Evolutionary conservation across 1,140 invertebrate species (phyloP).

Genomic region (Pachypeltis micranthus): DNA sequence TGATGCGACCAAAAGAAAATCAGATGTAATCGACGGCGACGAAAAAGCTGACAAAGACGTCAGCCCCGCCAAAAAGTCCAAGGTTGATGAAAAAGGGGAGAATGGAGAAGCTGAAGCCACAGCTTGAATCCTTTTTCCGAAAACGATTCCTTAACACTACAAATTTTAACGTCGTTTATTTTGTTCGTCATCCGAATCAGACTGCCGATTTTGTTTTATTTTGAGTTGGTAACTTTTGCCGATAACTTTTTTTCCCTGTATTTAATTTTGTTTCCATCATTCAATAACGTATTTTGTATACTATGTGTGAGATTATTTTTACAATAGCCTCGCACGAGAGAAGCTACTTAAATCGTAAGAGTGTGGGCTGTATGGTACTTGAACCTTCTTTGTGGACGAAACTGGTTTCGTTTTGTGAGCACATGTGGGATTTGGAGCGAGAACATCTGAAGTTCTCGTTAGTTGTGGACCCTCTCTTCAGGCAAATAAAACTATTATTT

Average conservation of each 20-base stretch:
- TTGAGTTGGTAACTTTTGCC: background rate
- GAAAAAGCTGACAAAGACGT: constrained; percentile 41
- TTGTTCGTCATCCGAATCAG: background rate
- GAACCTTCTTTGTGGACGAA: background rate
- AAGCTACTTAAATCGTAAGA: background rate
- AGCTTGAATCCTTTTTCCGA: constrained; percentile 20
- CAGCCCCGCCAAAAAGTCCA: constrained; percentile 58
- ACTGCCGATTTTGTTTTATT: background rate
- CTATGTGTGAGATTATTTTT: background rate
- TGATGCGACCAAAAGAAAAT: constrained; percentile 50
- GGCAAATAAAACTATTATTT: constrained; percentile 8
- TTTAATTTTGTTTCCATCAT: background rate
- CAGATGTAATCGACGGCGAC: constrained; percentile 42
- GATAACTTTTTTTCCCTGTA: background rate
- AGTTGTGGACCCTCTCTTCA: constrained; percentile 6
- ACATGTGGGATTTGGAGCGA: background rate
- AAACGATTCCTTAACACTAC: background rate
- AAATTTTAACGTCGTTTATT: background rate
- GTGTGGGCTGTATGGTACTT: background rate
- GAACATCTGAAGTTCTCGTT: constrained; percentile 18
- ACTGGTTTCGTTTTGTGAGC: background rate
- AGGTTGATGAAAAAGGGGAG: constrained; percentile 47
- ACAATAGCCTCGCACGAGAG: background rate
- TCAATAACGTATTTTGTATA: background rate
- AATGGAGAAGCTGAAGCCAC: constrained; percentile 44